Percentiles rank a stretch among this genome's conserved stretches.
Evolutionary conservation across 2,888 invertebrate species (phyloP).

Genomic region (Pheosia tremula): DNA sequence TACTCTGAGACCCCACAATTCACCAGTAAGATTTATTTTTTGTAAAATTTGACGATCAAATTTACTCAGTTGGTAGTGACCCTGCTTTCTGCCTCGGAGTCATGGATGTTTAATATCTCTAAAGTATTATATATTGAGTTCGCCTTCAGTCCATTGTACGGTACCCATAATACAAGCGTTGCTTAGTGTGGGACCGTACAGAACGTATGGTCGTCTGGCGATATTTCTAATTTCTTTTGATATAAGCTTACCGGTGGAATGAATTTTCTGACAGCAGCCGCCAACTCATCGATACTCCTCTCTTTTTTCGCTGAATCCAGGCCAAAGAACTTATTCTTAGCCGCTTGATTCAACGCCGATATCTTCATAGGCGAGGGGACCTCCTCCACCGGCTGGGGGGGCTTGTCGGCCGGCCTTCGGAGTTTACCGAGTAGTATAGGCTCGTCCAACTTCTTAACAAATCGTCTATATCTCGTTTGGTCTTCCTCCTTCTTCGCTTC

Average conservation of each 20-base stretch:
- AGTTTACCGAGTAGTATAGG: conserved; percentile 74
- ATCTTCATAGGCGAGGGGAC: conserved; percentile 65
- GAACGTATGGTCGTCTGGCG: no score
- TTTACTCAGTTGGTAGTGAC: no score
- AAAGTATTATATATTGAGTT: no score
- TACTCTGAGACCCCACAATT: no score
- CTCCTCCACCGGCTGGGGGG: conserved; percentile 48
- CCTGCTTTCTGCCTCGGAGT: no score
- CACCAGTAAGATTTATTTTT: no score
- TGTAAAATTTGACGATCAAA: no score
- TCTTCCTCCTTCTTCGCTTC: conserved; percentile 69
- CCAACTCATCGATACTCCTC: conserved; percentile 70
- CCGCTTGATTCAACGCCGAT: conserved; percentile 68
- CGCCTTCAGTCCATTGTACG: no score
- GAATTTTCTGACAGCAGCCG: conserved; percentile 76
- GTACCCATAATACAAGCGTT: no score
- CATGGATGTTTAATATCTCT: no score
- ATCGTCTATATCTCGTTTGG: conserved; percentile 53
- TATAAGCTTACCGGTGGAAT: conserved; percentile 70
- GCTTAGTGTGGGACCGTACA: no score
- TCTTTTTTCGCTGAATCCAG: conserved; percentile 66
- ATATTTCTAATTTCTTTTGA: no score
- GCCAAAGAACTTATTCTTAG: conserved; percentile 78
- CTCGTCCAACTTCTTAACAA: conserved; percentile 68
- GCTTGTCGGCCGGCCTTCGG: conserved; percentile 63